Base-by-base conservation (phyloP, 2,797 vertebrate species). In the Gorsachius magnificus region DNA sequence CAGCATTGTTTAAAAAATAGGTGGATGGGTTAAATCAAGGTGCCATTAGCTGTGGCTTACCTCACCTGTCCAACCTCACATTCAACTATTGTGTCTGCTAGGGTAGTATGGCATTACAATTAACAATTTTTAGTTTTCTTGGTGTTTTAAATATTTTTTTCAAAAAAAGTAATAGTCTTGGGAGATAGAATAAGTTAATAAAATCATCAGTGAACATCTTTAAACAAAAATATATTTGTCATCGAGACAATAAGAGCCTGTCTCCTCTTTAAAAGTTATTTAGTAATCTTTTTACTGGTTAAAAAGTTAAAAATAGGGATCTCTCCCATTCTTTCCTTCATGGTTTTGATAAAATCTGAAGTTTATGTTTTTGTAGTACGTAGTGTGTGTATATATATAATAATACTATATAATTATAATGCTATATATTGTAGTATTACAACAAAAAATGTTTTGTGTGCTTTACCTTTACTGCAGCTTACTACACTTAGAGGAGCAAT, bases 401-500 rank as follows among this genome's bases (percentile, higher is more conserved):
- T 43, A 43, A 43, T 16, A 16, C 41, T 43, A 43, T 43, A 43
- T 43, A 43, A 43, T 43, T 43, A 43, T 43, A 43, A 43, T 43
- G 41, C 41, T 16, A 43, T 43, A 43, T 45, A 36, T 57, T 63
- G 17, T 31, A 51, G 12, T 71, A 18, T 76, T 79, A 35, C 31
- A 61, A 63, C 31, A 83, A 21, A 93, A 71, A 75, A 20, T 29
- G 6, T 54, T 95, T 60, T 94, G 5, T 61, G 29, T 57, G 43
- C 26, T 89, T 71, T 85, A 9, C 31, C 54, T 61, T 93, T 74
- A 11, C 45, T 91, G 19, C 94, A 99, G 99, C 98, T 99, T 79
- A 99, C 99, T 33, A 99, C 99, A 1, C 98, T 99, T 51, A 98
- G 99, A 71, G 99, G 99, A 87, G 99, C 99, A 26, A 99, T 99